These are phyloP conservation scores for Burhinus oedicnemus DNA, from an alignment of 2,113 vertebrate genomes.

Conservation along the genomic window DNA sequence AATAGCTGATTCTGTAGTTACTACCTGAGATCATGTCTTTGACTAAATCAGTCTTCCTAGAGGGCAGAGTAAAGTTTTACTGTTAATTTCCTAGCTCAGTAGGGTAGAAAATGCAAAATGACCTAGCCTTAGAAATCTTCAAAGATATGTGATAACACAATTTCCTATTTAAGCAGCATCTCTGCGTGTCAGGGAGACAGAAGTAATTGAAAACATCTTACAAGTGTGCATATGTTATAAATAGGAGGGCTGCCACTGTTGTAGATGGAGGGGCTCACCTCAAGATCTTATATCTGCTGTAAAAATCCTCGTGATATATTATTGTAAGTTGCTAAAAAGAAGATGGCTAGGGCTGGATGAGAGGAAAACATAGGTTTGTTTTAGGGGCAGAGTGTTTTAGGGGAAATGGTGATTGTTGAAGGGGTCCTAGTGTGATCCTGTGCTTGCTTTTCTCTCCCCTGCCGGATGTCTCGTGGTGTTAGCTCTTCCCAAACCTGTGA, in stretches of 20 bases:
- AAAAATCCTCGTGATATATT: neutral
- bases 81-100: conserved; percentile 51
- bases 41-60: neutral
- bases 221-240: neutral
- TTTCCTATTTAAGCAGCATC: conserved; percentile 9
- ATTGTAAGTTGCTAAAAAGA: neutral
- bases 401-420: neutral
- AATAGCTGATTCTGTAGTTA: neutral
- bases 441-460: neutral
- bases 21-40: conserved; percentile 2
- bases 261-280: neutral
- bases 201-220: conserved; percentile 16
- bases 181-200: neutral
- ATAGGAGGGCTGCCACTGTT: neutral
- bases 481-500: neutral
- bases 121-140: neutral
- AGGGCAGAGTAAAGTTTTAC: neutral
- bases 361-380: neutral
- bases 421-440: neutral
- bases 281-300: neutral
- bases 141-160: neutral
- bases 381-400: neutral
- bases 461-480: neutral
- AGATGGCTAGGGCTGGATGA: neutral
- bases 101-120: conserved; percentile 40